A percentile compares a stretch with the other conserved stretches of the same genome.
These are phyloP conservation scores for Diceros bicornis DNA, from an alignment of 2,797 vertebrate species.

Conservation along the genomic window DNA sequence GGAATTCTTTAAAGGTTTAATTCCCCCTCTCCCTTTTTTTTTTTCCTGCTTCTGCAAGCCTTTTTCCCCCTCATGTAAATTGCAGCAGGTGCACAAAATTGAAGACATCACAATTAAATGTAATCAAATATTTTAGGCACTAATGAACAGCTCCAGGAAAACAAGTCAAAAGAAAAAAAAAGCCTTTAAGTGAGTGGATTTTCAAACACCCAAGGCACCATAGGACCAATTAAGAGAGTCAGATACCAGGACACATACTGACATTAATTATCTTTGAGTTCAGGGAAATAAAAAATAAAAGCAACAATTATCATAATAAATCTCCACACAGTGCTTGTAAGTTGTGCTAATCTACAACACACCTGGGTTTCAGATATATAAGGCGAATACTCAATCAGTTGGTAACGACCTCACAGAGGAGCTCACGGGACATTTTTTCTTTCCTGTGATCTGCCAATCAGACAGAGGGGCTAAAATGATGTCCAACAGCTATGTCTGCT, in stretches of 20 bases:
- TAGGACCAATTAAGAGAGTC: constrained; percentile 92
- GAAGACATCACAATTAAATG: constrained; percentile 92
- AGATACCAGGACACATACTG: constrained; percentile 92
- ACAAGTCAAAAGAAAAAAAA: constrained; percentile 88
- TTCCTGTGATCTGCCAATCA: constrained; percentile 84
- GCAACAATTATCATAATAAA: constrained; percentile 93
- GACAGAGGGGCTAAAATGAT: constrained; percentile 73
- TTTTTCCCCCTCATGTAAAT: constrained; percentile 88
- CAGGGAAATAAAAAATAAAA: constrained; percentile 93
- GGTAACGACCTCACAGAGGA: constrained; percentile 77
- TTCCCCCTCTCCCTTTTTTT: constrained; percentile 81
- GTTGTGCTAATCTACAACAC: constrained; percentile 89
- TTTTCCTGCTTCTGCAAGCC: constrained; percentile 85
- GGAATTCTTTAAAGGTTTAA: constrained; percentile 89
- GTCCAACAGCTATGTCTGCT: constrained; percentile 71
- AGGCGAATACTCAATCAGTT: constrained; percentile 86
- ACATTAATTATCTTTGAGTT: constrained; percentile 93
- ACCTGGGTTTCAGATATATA: constrained; percentile 90
- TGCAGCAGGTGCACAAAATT: constrained; percentile 91
- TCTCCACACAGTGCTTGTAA: constrained; percentile 90
- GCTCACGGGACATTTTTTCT: constrained; percentile 80
- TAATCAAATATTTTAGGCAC: constrained; percentile 93
- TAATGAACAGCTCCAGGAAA: constrained; percentile 92
- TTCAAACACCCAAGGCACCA: constrained; percentile 91
- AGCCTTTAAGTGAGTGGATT: constrained; percentile 89